Percentiles rank a stretch among this genome's conserved stretches.
phyloP scores from a whole-genome alignment of 1,140 invertebrate genomes.

The Trypoxylus dichotomus region DNA sequence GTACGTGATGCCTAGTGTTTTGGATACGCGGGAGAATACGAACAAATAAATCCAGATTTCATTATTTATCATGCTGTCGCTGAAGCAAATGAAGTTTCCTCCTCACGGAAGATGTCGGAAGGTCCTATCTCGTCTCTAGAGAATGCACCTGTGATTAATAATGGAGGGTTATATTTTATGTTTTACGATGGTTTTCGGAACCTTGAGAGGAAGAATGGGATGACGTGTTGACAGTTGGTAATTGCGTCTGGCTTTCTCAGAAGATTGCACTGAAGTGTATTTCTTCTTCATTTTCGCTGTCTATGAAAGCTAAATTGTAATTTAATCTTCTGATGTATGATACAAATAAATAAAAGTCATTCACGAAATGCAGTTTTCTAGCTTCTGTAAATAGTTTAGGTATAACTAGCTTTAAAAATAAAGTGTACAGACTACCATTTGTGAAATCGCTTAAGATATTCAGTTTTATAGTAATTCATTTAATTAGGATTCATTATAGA shows the following conservation, averaged over 20 bases:
- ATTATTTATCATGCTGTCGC: conserved; percentile 20
- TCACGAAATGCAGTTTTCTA: no score
- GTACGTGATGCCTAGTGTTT: no score
- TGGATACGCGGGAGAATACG: background rate
- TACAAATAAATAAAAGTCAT: no score
- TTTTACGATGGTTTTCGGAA: background rate
- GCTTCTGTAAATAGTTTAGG: no score
- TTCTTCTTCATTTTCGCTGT: no score
- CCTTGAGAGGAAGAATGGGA: background rate
- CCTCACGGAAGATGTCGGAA: background rate
- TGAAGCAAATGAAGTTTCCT: background rate
- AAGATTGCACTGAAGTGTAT: background rate
- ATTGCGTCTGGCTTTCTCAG: background rate
- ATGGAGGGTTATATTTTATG: background rate
- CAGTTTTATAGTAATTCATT: no score
- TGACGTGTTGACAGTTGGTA: conserved; percentile 1
- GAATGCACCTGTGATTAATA: conserved; percentile 20
- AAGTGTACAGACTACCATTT: no score
- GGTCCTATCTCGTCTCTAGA: background rate
- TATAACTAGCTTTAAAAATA: no score
- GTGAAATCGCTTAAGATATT: no score
- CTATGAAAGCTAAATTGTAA: no score
- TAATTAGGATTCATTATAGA: no score
- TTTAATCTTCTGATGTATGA: no score
- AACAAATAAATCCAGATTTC: conserved; percentile 9